phyloP scores from a whole-genome alignment of 2,797 vertebrate genomes.

The Menidia menidia region DNA sequence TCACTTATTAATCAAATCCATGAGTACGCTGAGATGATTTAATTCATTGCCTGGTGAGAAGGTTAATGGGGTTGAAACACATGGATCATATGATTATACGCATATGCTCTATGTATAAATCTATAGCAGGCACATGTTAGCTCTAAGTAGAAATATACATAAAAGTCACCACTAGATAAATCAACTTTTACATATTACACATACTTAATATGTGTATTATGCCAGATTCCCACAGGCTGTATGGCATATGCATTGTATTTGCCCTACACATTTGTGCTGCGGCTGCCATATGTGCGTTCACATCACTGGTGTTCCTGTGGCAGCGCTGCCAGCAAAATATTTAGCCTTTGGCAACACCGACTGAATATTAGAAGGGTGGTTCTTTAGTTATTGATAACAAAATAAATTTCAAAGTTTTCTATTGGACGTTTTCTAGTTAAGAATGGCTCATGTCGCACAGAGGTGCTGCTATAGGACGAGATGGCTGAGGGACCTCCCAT shows the following conservation, averaged over 20 bases:
- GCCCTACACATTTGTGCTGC: neutral
- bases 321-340: neutral
- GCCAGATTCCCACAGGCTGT: neutral
- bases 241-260: neutral
- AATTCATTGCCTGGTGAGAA: neutral
- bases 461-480: too few species aligned
- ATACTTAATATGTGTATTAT: neutral
- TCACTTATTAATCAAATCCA: neutral
- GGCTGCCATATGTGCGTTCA: neutral
- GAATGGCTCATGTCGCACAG: too few species aligned
- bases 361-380: too few species aligned
- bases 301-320: neutral
- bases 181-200: neutral
- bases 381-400: too few species aligned
- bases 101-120: neutral
- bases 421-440: too few species aligned
- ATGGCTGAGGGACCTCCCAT: too few species aligned
- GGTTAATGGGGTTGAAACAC: rapidly evolving
- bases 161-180: neutral
- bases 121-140: neutral
- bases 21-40: neutral
- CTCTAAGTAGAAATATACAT: neutral
- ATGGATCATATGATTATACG: neutral
- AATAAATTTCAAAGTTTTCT: too few species aligned
- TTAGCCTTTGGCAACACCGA: neutral